phyloP scores from a whole-genome alignment of 2,888 invertebrate species.

The Dolichomitus sp. region DNA sequence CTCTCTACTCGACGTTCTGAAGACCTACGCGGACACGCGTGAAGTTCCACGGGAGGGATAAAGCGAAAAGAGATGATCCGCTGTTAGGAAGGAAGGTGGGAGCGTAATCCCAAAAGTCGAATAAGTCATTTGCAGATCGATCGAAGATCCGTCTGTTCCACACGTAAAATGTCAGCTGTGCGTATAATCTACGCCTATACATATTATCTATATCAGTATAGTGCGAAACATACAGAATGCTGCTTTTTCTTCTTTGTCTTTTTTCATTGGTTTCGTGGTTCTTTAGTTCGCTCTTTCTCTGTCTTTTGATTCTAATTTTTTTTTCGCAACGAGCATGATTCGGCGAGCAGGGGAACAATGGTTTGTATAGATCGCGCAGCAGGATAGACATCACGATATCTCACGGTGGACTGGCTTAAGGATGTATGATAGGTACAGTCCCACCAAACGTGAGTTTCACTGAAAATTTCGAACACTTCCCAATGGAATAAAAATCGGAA shows the following conservation, averaged over 20 bases:
- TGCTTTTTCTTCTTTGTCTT: conserved; percentile 6
- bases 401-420: conserved; percentile 52
- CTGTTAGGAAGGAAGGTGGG: background rate
- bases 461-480: too few relatives aligned
- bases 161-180: conserved; percentile 56
- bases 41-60: background rate
- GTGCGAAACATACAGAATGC: conserved; percentile 9
- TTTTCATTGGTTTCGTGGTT: background rate
- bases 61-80: background rate
- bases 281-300: conserved; percentile 4
- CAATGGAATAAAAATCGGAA: too few relatives aligned
- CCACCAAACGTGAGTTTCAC: too few relatives aligned
- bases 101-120: conserved; percentile 13
- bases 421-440: too few relatives aligned
- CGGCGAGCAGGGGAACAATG: conserved; percentile 55
- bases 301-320: background rate
- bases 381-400: conserved; percentile 51
- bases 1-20: background rate
- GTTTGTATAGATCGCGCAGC: conserved; percentile 47
- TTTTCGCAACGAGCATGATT: conserved; percentile 55
- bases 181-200: conserved; percentile 31
- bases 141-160: conserved; percentile 25
- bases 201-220: conserved; percentile 10
- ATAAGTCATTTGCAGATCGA: conserved; percentile 30
- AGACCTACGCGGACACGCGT: conserved; percentile 6